Evolutionary conservation across 64 coral and sea anemone species (phyloP).

Genomic region (Pachyseris speciosa): DNA sequence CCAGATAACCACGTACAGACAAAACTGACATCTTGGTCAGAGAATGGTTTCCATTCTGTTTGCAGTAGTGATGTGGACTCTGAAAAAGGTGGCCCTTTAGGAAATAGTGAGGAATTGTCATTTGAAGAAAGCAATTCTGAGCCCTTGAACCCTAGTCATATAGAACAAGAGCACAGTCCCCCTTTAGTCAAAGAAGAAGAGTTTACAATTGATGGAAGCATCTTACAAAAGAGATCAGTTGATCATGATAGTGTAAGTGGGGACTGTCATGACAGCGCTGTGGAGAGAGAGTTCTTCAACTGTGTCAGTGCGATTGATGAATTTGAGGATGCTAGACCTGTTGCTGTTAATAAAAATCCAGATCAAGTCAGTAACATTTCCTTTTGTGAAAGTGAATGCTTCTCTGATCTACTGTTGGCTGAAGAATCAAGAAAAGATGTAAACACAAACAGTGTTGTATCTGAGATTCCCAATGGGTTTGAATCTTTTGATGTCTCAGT

Average conservation of each 20-base stretch:
- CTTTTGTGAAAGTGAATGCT: neutral
- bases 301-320: neutral
- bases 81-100: neutral
- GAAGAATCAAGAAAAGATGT: neutral
- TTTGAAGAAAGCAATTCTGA: neutral
- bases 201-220: constrained; percentile 20
- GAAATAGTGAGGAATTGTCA: neutral
- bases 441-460: neutral
- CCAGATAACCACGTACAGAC: neutral
- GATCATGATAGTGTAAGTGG: neutral
- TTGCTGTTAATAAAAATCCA: neutral
- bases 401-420: neutral
- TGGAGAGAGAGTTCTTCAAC: neutral
- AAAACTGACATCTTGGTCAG: neutral
- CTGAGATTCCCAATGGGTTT: neutral
- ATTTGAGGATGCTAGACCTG: neutral
- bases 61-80: neutral
- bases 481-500: neutral
- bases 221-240: neutral
- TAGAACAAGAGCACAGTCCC: neutral
- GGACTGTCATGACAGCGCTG: neutral
- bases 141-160: neutral
- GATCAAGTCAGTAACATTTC: neutral
- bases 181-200: constrained; percentile 20
- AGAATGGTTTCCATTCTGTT: neutral